Evolutionary conservation across 2,888 invertebrate genomes (phyloP), one percentile per base, ranked within the genome.

Genomic region (Eupithecia dodoneata): DNA sequence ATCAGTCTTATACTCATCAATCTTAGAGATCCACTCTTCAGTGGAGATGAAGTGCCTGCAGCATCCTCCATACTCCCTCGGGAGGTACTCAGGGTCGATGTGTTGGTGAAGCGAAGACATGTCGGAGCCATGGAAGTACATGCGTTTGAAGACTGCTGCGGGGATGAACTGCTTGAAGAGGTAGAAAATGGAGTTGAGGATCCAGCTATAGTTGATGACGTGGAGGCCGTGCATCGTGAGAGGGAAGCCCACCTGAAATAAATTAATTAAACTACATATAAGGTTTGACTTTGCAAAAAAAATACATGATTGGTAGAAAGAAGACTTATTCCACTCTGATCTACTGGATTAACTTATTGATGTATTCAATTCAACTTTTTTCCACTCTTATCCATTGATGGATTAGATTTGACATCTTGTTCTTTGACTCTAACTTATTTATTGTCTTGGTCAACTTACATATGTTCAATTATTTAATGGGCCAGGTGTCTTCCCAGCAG

Each of bases 101-200:
- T 91, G 89, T 72, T 88, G 89, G 79, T 93, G 94, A 47, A 95
- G 90, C 0, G 94, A 93, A 12, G 81, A 83, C 85, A 93, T 88
- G 72, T 93, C 91, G 52, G 88, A 89, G 2, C 94, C 94, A 77
- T 94, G 94, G 85, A 94, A 95, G 82, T 91, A 89, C 2, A 94
- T 82, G 0, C 93, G 91, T 70, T 96, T 94, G 87, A 96, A 96
- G 92, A 97, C 97, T 6, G 95, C 92, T 7, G 96, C 92, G 76
- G 97, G 97, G 59, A 98, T 93, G 79, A 98, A 96, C 18, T 97
- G 97, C 87, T 97, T 97, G 89, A 98, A 97, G 52, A 97, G 94
- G 82, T 97, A 96, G 89, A 97, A 97, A 76, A 97, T 96, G 30
- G 97, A 96, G 88, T 97, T 97, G 83, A 98, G 97, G 3, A 97